These are phyloP conservation scores for Orthosia incerta DNA, from an alignment of 2,888 invertebrate genomes.

Conservation along the genomic window DNA sequence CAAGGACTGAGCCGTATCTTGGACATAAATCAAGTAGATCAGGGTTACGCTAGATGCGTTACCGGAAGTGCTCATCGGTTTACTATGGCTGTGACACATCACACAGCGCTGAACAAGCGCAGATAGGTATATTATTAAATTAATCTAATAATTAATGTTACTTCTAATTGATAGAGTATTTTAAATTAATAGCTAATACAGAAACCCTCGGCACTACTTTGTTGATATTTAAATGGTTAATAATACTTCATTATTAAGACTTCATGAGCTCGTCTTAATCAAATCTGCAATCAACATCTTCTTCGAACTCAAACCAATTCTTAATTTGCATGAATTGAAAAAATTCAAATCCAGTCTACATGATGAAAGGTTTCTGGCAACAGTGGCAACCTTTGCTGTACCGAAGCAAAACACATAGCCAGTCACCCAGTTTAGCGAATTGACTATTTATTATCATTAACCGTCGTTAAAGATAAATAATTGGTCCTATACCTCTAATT, in stretches of 20 bases:
- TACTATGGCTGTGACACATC: conserved; percentile 13
- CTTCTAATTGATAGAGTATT: background rate
- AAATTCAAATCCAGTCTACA: no score
- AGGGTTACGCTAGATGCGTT: conserved; percentile 27
- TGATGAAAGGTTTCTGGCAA: no score
- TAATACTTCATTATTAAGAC: no score
- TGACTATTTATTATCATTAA: no score
- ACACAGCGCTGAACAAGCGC: background rate
- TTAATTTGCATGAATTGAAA: no score
- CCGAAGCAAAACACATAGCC: background rate
- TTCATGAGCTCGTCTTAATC: no score
- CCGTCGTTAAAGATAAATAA: no score
- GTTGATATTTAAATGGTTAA: no score
- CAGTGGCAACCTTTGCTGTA: no score
- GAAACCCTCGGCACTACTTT: no score
- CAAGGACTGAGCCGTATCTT: conserved; percentile 25
- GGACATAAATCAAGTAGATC: conserved; percentile 52
- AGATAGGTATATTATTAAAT: background rate
- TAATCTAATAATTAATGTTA: background rate
- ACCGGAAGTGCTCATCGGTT: conserved; percentile 36
- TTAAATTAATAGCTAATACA: background rate
- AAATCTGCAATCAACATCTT: no score
- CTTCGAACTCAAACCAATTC: no score
- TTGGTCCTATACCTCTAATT: background rate
- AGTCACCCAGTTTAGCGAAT: background rate